Evolutionary conservation across 2,888 invertebrate species (phyloP).

Genomic region (Gonocerus acuteangulatus): DNA sequence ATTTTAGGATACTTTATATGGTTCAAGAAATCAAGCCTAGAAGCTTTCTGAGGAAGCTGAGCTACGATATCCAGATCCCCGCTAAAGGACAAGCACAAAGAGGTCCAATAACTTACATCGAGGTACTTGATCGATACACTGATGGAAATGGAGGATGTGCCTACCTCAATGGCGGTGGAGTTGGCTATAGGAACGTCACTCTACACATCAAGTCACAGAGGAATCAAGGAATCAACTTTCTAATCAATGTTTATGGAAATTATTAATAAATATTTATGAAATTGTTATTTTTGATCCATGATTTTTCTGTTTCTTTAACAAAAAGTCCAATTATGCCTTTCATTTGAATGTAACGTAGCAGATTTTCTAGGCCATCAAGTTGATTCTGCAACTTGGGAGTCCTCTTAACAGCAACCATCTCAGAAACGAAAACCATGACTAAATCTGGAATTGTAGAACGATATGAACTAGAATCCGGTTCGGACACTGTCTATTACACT

Average conservation of each 20-base stretch:
- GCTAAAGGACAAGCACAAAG: not conserved
- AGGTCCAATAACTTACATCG: not conserved
- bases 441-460: too few relatives aligned
- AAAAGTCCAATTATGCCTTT: too few relatives aligned
- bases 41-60: not conserved
- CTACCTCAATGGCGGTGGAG: not conserved
- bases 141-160: conserved; percentile 1
- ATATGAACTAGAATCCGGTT: too few relatives aligned
- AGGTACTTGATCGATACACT: not conserved
- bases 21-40: not conserved
- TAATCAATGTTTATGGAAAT: not conserved
- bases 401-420: too few relatives aligned
- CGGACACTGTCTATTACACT: too few relatives aligned
- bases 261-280: too few relatives aligned
- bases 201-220: not conserved
- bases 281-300: too few relatives aligned
- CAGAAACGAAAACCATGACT: too few relatives aligned
- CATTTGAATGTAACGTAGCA: too few relatives aligned
- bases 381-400: too few relatives aligned
- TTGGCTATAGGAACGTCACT: not conserved
- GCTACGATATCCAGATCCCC: not conserved
- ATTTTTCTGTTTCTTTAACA: too few relatives aligned
- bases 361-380: too few relatives aligned
- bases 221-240: not conserved
- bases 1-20: not conserved